Evolutionary conservation across 2,888 invertebrate species (phyloP), one percentile per base, ranked within the genome.

Genomic region (Caenorhabditis wallacei): DNA sequence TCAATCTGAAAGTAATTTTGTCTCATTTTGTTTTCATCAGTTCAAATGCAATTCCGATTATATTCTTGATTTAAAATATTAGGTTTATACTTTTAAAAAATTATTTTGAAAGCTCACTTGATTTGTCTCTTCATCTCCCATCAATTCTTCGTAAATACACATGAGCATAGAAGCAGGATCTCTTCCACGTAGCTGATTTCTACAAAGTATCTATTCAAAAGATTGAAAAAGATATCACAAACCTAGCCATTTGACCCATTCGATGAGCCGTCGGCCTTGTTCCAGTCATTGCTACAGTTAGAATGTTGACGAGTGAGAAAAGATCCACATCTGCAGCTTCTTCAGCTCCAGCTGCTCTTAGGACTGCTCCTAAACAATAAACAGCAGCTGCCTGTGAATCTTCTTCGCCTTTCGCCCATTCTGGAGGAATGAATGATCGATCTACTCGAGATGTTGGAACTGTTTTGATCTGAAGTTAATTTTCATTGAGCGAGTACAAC

Each of bases 61-160:
- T n/a, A n/a, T n/a, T n/a, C n/a, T n/a, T n/a, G n/a, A n/a, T n/a
- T n/a, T n/a, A n/a, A n/a, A n/a, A n/a, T n/a, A n/a, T n/a, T n/a
- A n/a, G n/a, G n/a, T n/a, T n/a, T n/a, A n/a, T n/a, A n/a, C n/a
- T n/a, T n/a, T n/a, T n/a, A n/a, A n/a, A n/a, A n/a, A n/a, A n/a
- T n/a, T n/a, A n/a, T n/a, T 18, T 37, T 56, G 2, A 43, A 43
- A 5, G 16, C 43, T 48, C 16, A 85, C 84, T 69, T 79, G 80
- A 81, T 87, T 87, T 26, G 89, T 88, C 13, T 90, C 90, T 37
- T 90, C 88, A 71, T 91, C 90, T 16, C 91, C 91, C 89, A 91
- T 89, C 30, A 91, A 80, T 70, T 91, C 91, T 59, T 88, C 87
- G 80, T 90, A 91, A 56, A 91, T 59, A 11, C 78, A 85, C 74